Evolutionary conservation across 2,797 vertebrate species (phyloP).

Genomic region (Galaxias olidus): DNA sequence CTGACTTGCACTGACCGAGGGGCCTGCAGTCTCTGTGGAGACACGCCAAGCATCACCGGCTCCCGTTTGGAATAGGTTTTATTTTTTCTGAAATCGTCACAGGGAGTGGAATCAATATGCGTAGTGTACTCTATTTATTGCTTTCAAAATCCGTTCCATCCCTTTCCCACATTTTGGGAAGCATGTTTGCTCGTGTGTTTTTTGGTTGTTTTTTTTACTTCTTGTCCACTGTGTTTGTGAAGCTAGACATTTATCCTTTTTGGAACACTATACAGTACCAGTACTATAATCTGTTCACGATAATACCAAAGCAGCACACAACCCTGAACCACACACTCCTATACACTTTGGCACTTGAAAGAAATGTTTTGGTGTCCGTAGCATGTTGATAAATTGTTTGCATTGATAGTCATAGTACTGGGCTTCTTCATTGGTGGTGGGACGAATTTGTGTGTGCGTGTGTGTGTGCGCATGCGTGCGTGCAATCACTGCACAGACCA

Average conservation of each 20-base stretch:
- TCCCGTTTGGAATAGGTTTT: slow-evolving; percentile 39
- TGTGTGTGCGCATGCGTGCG: background rate
- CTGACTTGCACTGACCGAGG: slow-evolving; percentile 29
- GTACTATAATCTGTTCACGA: slow-evolving; percentile 27
- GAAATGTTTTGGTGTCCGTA: slow-evolving; percentile 23
- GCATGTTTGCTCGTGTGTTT: slow-evolving; percentile 31
- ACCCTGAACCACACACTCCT: slow-evolving; percentile 33
- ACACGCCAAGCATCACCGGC: slow-evolving; percentile 18
- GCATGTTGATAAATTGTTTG: slow-evolving; percentile 30
- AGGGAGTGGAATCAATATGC: slow-evolving; percentile 22
- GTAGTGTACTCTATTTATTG: slow-evolving; percentile 38
- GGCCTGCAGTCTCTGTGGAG: slow-evolving; percentile 16
- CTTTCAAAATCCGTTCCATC: slow-evolving; percentile 22
- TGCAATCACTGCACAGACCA: background rate
- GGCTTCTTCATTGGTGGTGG: background rate
- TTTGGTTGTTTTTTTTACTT: background rate
- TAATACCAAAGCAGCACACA: slow-evolving; percentile 51
- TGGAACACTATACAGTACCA: slow-evolving; percentile 16
- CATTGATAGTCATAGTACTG: background rate
- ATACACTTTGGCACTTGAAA: slow-evolving; percentile 5
- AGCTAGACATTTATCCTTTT: slow-evolving; percentile 17
- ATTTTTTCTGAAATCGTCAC: slow-evolving; percentile 29
- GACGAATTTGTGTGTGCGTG: background rate
- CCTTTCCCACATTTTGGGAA: background rate
- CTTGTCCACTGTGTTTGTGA: slow-evolving; percentile 37